Conservation (phyloP, 1,140 invertebrate species). For the Venturia canescens region DNA sequence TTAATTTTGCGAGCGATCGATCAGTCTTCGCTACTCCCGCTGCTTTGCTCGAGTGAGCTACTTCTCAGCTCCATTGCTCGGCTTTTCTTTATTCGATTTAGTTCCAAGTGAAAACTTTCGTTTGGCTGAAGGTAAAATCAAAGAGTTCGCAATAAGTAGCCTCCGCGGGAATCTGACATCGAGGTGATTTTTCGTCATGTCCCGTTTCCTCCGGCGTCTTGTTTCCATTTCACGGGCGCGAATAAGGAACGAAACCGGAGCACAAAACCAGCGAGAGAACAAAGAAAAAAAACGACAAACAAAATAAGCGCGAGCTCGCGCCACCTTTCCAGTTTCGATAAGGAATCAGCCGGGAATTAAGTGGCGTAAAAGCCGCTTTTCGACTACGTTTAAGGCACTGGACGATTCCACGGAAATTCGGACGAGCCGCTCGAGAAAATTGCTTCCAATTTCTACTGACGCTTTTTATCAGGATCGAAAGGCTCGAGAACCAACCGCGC, state of each 20-base stretch:
- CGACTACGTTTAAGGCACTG: no score
- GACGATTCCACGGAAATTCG: no score
- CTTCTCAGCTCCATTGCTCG: no score
- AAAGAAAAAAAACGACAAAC: background rate
- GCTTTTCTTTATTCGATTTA: no score
- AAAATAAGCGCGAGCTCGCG: background rate
- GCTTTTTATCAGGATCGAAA: no score
- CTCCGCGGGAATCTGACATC: background rate
- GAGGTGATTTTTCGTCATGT: constrained; percentile 10
- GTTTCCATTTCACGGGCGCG: constrained; percentile 8
- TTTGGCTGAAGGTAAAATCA: background rate
- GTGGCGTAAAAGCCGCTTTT: no score
- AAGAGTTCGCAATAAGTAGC: background rate
- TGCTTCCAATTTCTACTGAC: no score
- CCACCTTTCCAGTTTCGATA: background rate
- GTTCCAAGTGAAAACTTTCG: background rate
- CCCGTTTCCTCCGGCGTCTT: constrained; percentile 1
- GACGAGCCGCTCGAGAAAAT: no score
- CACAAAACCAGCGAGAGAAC: background rate
- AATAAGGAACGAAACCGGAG: background rate
- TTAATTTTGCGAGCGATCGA: no score
- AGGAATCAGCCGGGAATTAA: background rate
- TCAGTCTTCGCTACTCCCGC: no score
- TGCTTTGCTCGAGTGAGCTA: no score
- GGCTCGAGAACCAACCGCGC: no score